A percentile compares a stretch with the other conserved stretches of the same genome.
phyloP scores from a whole-genome alignment of 2,113 vertebrate genomes.

The Bolborhynchus lineola region DNA sequence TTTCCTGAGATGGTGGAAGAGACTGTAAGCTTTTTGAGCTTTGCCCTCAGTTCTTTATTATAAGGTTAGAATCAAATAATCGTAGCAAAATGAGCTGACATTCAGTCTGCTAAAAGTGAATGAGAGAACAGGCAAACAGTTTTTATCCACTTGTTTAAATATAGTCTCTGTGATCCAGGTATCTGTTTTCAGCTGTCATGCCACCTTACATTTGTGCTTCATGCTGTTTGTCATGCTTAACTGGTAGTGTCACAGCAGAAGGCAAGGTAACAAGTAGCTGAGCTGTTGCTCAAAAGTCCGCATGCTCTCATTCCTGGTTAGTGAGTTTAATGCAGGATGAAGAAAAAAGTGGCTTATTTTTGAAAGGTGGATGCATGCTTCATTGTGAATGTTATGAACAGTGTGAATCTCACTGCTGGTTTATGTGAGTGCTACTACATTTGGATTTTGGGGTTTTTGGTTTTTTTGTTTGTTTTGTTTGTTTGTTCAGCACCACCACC shows the following conservation, averaged over 20 bases:
- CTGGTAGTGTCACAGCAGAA: not conserved
- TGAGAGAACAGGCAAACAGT: not conserved
- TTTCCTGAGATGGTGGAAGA: not conserved
- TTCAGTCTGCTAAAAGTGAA: not conserved
- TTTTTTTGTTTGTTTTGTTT: not conserved
- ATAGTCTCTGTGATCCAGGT: not conserved
- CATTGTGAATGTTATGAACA: not conserved
- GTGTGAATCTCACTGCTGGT: not conserved
- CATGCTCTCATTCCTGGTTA: not conserved
- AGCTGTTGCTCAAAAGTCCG: not conserved
- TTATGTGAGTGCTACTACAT: not conserved
- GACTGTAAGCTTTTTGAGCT: not conserved
- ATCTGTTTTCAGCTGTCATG: not conserved
- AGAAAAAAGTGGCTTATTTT: not conserved
- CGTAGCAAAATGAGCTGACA: not conserved
- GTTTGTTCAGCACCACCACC: too few relatives aligned
- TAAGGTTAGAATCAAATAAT: not conserved
- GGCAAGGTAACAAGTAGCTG: constrained; percentile 20
- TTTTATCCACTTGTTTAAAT: not conserved
- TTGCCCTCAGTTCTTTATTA: not conserved
- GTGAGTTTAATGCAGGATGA: not conserved
- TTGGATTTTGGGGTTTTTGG: not conserved
- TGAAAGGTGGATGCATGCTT: not conserved
- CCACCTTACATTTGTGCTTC: not conserved
- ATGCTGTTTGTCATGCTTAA: not conserved